phyloP scores from a whole-genome alignment of 2,797 vertebrate species.

The Dipus sagitta region DNA sequence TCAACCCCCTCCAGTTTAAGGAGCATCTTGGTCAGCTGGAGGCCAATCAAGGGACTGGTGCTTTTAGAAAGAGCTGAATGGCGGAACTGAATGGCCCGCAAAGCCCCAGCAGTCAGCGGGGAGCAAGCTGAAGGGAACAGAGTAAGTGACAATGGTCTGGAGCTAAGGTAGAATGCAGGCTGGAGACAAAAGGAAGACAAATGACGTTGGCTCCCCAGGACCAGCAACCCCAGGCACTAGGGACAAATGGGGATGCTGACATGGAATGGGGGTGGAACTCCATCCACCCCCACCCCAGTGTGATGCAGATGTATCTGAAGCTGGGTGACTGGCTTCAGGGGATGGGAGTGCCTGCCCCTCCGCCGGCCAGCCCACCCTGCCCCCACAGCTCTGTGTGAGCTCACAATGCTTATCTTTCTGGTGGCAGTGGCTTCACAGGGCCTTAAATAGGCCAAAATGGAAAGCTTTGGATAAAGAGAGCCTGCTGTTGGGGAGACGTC shows the following conservation, averaged over 20 bases:
- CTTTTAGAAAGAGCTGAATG: conserved; percentile 52
- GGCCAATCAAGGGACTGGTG: neutral
- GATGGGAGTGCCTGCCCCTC: neutral
- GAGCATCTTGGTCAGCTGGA: neutral
- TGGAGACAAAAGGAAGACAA: conserved; percentile 62
- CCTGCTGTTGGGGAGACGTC: neutral
- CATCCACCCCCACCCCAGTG: neutral
- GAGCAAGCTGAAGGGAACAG: conserved; percentile 34
- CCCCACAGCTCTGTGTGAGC: conserved; percentile 57
- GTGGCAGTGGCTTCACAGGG: neutral
- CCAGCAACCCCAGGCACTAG: conserved; percentile 10
- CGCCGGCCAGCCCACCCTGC: conserved; percentile 23
- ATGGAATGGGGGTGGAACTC: conserved; percentile 45
- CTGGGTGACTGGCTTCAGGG: neutral
- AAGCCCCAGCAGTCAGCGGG: conserved; percentile 39
- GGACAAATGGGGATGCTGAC: conserved; percentile 54
- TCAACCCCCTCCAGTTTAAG: neutral
- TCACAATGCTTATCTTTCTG: conserved; percentile 55
- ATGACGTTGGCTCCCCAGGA: conserved; percentile 66
- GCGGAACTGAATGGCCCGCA: conserved; percentile 5
- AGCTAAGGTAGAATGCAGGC: neutral
- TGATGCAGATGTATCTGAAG: conserved; percentile 70
- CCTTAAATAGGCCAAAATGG: conserved; percentile 53
- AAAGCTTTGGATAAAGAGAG: conserved; percentile 47
- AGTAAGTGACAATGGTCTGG: conserved; percentile 31